Evolutionary conservation across 2,113 vertebrate species (phyloP).

Genomic region (Theristicus caerulescens): DNA sequence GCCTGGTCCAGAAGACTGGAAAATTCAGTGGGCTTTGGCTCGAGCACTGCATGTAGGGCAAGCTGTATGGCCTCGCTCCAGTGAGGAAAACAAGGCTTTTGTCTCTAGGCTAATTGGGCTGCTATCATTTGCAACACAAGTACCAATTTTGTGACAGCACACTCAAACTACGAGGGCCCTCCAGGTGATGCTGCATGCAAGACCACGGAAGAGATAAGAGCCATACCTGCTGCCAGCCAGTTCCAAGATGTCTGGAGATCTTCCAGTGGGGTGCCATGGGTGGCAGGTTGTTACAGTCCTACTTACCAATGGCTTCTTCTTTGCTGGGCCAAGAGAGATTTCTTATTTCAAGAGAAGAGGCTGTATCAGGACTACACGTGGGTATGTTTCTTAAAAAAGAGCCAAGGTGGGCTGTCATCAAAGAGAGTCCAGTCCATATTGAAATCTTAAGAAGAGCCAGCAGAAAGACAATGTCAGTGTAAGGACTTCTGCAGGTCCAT

Average conservation of each 20-base stretch:
- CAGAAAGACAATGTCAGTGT: background rate
- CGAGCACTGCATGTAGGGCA: fast-evolving
- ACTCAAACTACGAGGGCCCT: background rate
- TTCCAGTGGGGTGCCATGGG: background rate
- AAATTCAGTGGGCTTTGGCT: background rate
- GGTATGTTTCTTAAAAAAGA: background rate
- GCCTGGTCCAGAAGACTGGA: background rate
- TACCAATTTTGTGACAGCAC: background rate
- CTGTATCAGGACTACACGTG: background rate
- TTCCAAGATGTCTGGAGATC: background rate
- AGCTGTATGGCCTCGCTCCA: background rate
- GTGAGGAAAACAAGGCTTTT: background rate
- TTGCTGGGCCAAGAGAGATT: background rate
- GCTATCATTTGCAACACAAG: background rate
- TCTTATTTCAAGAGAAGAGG: background rate
- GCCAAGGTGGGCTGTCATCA: background rate
- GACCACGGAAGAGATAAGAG: background rate
- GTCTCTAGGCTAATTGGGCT: background rate
- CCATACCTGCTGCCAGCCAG: background rate
- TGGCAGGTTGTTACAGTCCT: background rate
- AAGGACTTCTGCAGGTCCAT: background rate
- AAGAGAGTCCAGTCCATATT: background rate
- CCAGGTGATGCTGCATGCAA: background rate
- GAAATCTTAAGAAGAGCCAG: background rate
- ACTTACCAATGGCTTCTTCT: background rate